Base-by-base conservation (phyloP, 2,113 vertebrate genomes). In the Phodopus roborovskii region DNA sequence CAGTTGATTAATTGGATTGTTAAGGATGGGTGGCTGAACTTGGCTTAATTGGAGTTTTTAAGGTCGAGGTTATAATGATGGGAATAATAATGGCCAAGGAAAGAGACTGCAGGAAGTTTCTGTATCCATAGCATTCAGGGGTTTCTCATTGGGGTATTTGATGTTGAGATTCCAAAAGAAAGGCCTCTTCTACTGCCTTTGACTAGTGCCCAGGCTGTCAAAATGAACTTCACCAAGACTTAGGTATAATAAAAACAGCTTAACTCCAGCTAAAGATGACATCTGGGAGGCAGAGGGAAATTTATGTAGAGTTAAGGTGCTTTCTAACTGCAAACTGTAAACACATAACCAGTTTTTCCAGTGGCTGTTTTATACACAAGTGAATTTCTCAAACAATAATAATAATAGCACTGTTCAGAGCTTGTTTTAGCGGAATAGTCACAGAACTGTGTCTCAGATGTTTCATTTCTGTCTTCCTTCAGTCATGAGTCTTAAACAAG, bases 401-500 rank as follows among this genome's bases (percentile, higher is more conserved):
- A 12, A 48, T 92, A 60, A 4, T 45, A 45, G 45, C 70, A 84
- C 22, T 91, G 87, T 70, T 33, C 71, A 95, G 71, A 77, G 58
- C 12, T 88, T 70, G 11, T 45, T 53, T 45, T 20, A 81, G 17
- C 82, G 45, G 22, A 88, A 42, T 62, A 56, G 60, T 70, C 75
- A 66, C 13, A 93, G 12, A 83, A 58, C 19, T 4, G 0, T 33
- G 62, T 70, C 30, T 83, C 71, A n/a, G 73, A 28, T 89, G 30
- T 22, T 73, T 94, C 39, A 84, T 11, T 24, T 86, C 26, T 70
- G 3, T 73, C 33, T n/a, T 81, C 2, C 26, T 30, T 86, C 1
- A 88, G 53, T 92, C 36, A 60, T 30, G 8, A 50, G 2, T 78
- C 66, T 96, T 92, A 58, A 79, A 91, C 84, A 78, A 89, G 19